Evolutionary conservation across 2,888 invertebrate genomes (phyloP).

Genomic region (Stegophylla sp.): DNA sequence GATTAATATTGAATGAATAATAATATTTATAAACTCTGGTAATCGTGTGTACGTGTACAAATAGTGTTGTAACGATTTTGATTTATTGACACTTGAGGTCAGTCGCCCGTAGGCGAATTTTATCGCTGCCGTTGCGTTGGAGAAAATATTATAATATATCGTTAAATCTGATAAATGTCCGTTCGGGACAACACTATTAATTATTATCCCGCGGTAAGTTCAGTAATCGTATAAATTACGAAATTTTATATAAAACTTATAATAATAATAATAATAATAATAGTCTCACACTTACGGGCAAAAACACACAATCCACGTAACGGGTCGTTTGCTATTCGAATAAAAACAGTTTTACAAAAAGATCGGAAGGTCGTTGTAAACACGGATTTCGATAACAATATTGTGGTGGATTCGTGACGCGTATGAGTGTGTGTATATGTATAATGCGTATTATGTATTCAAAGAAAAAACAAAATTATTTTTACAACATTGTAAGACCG

Average conservation of each 20-base stretch:
- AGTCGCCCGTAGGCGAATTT: slow-evolving; percentile 32
- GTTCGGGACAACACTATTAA: slow-evolving; percentile 46
- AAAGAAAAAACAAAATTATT: too few relatives aligned
- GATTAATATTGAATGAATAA: slow-evolving; percentile 14
- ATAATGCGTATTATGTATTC: too few relatives aligned
- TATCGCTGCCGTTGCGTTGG: slow-evolving; percentile 26
- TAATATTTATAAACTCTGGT: not conserved
- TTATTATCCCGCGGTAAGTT: slow-evolving; percentile 22
- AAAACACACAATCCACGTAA: too few relatives aligned
- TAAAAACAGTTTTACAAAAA: too few relatives aligned
- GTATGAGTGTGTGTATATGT: too few relatives aligned
- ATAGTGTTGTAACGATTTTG: slow-evolving; percentile 41
- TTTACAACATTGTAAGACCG: too few relatives aligned
- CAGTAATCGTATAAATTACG: slow-evolving; percentile 2
- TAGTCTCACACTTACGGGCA: too few relatives aligned
- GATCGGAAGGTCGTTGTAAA: too few relatives aligned
- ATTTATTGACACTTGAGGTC: slow-evolving; percentile 51
- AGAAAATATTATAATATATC: slow-evolving; percentile 6
- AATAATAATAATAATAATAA: too few relatives aligned
- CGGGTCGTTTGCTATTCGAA: too few relatives aligned
- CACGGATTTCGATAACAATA: too few relatives aligned
- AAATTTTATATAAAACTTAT: slow-evolving; percentile 13
- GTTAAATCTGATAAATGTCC: slow-evolving; percentile 44
- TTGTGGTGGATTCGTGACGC: too few relatives aligned
- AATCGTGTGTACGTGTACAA: not conserved